Evolutionary conservation across 2,797 vertebrate genomes (phyloP).

Genomic region (Clarias fuscus): DNA sequence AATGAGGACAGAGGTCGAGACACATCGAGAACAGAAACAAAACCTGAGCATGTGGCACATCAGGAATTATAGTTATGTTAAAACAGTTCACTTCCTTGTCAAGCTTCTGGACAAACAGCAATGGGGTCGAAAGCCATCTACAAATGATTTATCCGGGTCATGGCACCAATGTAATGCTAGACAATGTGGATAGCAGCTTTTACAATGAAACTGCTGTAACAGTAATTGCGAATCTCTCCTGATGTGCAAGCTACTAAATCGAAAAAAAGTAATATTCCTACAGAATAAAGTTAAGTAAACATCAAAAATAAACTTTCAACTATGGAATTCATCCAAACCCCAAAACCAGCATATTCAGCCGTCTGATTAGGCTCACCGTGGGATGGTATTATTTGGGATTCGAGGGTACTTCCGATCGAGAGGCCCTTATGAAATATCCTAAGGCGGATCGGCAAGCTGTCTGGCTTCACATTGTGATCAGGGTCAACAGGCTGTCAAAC

Average conservation of each 20-base stretch:
- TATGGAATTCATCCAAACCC: background rate
- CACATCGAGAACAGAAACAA: background rate
- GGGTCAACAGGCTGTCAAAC: conserved; percentile 28
- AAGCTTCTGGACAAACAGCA: background rate
- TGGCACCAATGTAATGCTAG: conserved; percentile 5
- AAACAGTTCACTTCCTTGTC: background rate
- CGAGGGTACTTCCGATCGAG: conserved; percentile 23
- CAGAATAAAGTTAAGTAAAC: background rate
- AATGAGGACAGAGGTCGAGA: background rate
- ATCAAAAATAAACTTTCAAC: background rate
- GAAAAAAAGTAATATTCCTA: no score
- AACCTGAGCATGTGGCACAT: background rate
- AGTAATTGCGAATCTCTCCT: background rate
- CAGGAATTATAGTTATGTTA: background rate
- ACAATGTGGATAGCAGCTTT: background rate
- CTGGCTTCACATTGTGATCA: background rate
- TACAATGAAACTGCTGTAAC: background rate
- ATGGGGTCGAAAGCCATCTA: background rate
- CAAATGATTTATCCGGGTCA: conserved; percentile 9
- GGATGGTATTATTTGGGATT: conserved; percentile 34
- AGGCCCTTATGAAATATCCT: conserved; percentile 12
- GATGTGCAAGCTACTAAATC: background rate
- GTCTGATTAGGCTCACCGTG: conserved; percentile 6
- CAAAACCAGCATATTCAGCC: conserved; percentile 16
- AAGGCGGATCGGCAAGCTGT: background rate